Conservation (phyloP, 2,113 vertebrate genomes). For the Merops nubicus region DNA sequence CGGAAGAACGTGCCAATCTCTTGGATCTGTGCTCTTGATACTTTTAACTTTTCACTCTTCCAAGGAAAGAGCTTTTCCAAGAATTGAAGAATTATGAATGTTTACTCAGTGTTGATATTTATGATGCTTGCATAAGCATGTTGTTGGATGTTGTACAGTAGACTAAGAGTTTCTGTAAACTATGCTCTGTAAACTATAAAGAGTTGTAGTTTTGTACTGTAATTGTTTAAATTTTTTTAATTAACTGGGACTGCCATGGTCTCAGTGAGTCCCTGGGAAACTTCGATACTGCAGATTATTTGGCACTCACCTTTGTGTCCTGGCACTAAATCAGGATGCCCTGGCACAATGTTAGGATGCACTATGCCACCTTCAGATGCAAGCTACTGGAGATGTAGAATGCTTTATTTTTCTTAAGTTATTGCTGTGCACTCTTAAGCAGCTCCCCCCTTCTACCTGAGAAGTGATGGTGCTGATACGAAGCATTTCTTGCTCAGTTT, state of each 20-base stretch:
- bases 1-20: not conserved
- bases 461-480: not conserved
- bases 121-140: not conserved
- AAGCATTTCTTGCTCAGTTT: not conserved
- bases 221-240: not conserved
- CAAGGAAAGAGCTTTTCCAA: not conserved
- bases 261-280: not conserved
- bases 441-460: not conserved
- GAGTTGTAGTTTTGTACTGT: not conserved
- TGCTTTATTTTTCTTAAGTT: not conserved
- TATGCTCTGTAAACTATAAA: not conserved
- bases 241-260: not conserved
- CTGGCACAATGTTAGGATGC: not conserved
- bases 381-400: not conserved
- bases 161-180: slow-evolving; percentile 34
- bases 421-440: not conserved
- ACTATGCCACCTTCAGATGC: not conserved
- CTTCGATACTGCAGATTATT: not conserved
- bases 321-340: not conserved
- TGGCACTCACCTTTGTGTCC: not conserved
- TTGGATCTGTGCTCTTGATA: not conserved
- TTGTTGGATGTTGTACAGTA: not conserved
- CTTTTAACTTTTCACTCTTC: not conserved
- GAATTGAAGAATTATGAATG: not conserved
- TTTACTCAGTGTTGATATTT: slow-evolving; percentile 25